phyloP scores from a whole-genome alignment of 2,888 invertebrate species.

The Protonemura montana region DNA sequence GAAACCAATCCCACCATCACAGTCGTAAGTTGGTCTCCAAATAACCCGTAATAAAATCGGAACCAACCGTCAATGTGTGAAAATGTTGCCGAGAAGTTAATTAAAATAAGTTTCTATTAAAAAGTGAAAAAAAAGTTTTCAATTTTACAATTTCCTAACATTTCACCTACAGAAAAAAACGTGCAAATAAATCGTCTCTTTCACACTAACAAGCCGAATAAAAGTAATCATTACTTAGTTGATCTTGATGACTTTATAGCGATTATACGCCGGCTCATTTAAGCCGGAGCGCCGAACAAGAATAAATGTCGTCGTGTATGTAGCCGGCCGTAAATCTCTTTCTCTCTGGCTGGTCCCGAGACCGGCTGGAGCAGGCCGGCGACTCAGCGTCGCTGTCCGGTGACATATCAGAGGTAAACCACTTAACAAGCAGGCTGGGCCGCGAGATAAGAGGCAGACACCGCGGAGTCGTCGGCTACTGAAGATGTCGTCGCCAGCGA shows the following conservation, averaged over 20 bases:
- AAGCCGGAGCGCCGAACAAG: slow-evolving; percentile 16
- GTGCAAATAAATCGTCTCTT: not conserved
- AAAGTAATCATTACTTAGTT: not conserved
- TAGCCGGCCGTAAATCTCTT: slow-evolving; percentile 33
- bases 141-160: too few species aligned
- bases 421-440: slow-evolving; percentile 24
- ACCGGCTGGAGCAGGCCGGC: not conserved
- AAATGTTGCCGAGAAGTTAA: too few species aligned
- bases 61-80: too few species aligned
- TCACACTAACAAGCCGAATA: slow-evolving; percentile 7
- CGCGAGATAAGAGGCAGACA: slow-evolving; percentile 33
- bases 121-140: too few species aligned
- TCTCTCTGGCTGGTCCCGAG: slow-evolving; percentile 4
- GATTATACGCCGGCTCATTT: slow-evolving; percentile 27
- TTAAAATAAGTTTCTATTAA: too few species aligned
- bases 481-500: slow-evolving; percentile 25
- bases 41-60: too few species aligned
- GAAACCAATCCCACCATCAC: too few species aligned
- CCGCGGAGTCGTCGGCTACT: slow-evolving; percentile 33
- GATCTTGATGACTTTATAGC: slow-evolving; percentile 34
- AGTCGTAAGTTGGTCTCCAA: too few species aligned
- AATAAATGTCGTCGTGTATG: slow-evolving; percentile 22
- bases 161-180: too few species aligned
- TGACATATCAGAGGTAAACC: slow-evolving; percentile 17
- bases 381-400: not conserved